Evolutionary conservation across 2,113 vertebrate genomes (phyloP), one percentile per base, ranked within the genome.

Genomic region (Rhineura floridana): DNA sequence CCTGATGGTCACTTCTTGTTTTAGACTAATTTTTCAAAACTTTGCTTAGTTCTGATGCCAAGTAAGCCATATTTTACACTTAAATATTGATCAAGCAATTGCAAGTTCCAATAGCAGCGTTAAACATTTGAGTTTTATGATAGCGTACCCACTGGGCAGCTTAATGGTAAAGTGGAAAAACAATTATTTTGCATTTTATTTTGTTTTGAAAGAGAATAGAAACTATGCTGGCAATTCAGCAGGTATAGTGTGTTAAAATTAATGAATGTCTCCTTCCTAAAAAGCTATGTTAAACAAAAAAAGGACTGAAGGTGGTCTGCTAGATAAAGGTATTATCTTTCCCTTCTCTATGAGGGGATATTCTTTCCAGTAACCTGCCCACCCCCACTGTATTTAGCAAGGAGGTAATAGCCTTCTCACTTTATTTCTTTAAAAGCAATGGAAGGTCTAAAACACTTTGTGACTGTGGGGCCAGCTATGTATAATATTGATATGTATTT

Each of bases 91-190:
- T 72, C 50, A 62, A 17, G 42, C 39, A 76, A 42, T n/a, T 85
- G 39, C 39, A 62, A 75, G 2, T 76, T 85, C 73, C 83, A 30
- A 75, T 21, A 81, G 65, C 33, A 70, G 0, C 52, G 36, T 84
- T 48, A 86, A 80, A 52, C 67, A 86, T 69, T 86, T 77, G 44
- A 55, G 39, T 44, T 25, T 36, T n/a, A 13, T 63, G 10, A 42
- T 89, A 55, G 46, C 65, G 89, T 84, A 59, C 62, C 69, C 87
- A 46, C 48, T 70, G 87, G 36, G 72, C 23, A 84, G 36, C 50
- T 73, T 30, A 36, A 77, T 63, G 44, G 46, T 0, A 2, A 59
- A 44, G 33, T 76, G 89, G 23, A 63, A 59, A 88, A 90, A 84
- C 13, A 39, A 33, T 83, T 36, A 42, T 75, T 82, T 84, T 88